Conservation (phyloP, 2,797 vertebrate species). For the Cheirogaleus major region DNA sequence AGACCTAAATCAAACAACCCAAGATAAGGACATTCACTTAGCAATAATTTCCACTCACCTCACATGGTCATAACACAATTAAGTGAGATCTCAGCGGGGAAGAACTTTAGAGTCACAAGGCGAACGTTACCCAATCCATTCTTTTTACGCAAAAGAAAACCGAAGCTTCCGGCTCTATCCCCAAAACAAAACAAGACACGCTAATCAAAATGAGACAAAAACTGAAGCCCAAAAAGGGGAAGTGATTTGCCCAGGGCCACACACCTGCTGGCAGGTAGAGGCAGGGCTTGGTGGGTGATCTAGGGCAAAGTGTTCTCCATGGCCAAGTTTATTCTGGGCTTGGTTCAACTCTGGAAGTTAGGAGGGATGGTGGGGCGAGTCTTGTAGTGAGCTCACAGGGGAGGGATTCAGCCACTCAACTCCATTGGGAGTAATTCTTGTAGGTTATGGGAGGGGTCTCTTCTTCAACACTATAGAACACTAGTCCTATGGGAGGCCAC, state of each 20-base stretch:
- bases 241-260: background rate
- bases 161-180: background rate
- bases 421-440: background rate
- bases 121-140: background rate
- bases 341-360: background rate
- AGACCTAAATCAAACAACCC: background rate
- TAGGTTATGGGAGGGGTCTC: background rate
- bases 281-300: background rate
- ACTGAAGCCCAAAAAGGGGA: background rate
- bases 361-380: background rate
- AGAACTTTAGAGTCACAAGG: background rate
- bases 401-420: background rate
- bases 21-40: background rate
- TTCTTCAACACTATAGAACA: fast-evolving
- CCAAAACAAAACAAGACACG: background rate
- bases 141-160: background rate
- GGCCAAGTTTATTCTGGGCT: background rate
- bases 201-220: background rate
- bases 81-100: background rate
- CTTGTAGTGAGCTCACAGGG: background rate
- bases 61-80: background rate
- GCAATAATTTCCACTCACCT: background rate
- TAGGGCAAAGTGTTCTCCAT: background rate
- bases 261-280: background rate
- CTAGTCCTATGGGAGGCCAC: background rate